These are phyloP conservation scores for Drosophila eohydei DNA, from an alignment of 2,888 invertebrate genomes.

Conservation along the genomic window DNA sequence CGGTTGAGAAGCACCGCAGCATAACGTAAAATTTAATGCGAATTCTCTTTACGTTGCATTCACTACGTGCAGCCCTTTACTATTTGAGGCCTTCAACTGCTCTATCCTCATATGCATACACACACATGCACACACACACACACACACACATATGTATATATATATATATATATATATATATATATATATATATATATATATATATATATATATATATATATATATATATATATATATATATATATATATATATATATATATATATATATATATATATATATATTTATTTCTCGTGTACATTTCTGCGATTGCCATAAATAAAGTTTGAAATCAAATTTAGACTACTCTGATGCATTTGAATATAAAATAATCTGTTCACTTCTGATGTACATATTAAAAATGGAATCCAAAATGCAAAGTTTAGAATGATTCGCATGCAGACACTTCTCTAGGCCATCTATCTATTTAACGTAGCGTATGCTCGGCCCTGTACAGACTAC, in stretches of 20 bases:
- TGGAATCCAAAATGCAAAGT: slow-evolving; percentile 6
- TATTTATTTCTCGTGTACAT: not conserved
- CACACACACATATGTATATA: no score
- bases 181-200: no score
- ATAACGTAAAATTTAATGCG: slow-evolving; percentile 26
- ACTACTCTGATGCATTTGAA: not conserved
- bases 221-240: no score
- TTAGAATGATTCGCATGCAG: not conserved
- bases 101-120: not conserved
- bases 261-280: no score
- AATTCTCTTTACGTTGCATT: slow-evolving; percentile 18
- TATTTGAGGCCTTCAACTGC: slow-evolving; percentile 15
- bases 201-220: no score
- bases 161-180: no score
- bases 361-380: not conserved
- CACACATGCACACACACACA: not conserved
- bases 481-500: not conserved
- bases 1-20: slow-evolving; percentile 28
- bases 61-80: slow-evolving; percentile 29
- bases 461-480: no score
- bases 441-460: not conserved
- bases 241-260: no score
- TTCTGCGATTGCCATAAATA: not conserved
- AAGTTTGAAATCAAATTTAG: not conserved
- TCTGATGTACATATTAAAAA: not conserved